Conservation (phyloP, 2,888 invertebrate species). For the Tipula vernalis region DNA sequence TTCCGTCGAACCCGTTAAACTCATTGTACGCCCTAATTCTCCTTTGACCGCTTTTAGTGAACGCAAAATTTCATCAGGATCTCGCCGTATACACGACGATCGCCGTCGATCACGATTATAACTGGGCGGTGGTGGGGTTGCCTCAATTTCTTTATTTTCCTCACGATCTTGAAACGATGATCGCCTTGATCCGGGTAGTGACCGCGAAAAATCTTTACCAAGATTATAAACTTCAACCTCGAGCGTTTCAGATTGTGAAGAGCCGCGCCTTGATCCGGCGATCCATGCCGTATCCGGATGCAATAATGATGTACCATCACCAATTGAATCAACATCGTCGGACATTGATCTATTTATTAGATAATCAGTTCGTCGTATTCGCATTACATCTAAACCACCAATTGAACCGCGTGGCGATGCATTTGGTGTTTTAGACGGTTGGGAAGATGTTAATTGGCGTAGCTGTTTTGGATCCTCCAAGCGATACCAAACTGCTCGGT, state of each 20-base stretch:
- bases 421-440: constrained; percentile 53
- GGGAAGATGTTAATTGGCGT: constrained; percentile 35
- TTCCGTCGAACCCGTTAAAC: constrained; percentile 50
- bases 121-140: constrained; percentile 38
- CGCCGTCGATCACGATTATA: constrained; percentile 60
- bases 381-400: constrained; percentile 44
- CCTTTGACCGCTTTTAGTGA: constrained; percentile 71
- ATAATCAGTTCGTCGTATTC: constrained; percentile 56
- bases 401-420: constrained; percentile 70
- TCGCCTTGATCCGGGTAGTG: constrained; percentile 70
- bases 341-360: constrained; percentile 63
- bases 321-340: constrained; percentile 63
- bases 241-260: constrained; percentile 78
- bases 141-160: constrained; percentile 43
- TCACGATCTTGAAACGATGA: constrained; percentile 68
- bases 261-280: constrained; percentile 66
- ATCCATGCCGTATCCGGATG: constrained; percentile 81
- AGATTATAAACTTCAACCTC: constrained; percentile 77
- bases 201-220: constrained; percentile 74
- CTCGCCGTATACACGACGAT: constrained; percentile 68
- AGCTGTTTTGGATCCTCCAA: constrained; percentile 65
- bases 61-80: constrained; percentile 73
- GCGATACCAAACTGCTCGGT: constrained; percentile 82
- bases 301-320: constrained; percentile 59
- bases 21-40: constrained; percentile 70